Evolutionary conservation across 2,113 vertebrate genomes (phyloP).

Genomic region (Trogon melanurus): DNA sequence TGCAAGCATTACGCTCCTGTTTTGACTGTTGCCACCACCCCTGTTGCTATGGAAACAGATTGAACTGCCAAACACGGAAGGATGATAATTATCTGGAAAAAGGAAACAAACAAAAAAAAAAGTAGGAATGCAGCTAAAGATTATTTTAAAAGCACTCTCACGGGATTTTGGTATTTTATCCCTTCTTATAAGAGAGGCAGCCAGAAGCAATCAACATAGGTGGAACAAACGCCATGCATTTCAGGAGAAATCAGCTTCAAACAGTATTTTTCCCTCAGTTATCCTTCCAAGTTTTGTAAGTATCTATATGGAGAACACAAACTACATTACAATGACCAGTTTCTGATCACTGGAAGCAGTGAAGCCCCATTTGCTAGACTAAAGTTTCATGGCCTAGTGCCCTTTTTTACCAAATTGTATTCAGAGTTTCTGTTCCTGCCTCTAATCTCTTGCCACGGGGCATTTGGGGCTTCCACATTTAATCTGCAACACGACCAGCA

Average conservation of each 20-base stretch:
- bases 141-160: not conserved
- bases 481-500: fast-evolving
- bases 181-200: not conserved
- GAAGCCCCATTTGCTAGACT: not conserved
- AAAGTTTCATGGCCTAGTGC: not conserved
- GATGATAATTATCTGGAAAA: not conserved
- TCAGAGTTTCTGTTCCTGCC: not conserved
- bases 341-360: not conserved
- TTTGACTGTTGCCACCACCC: not conserved
- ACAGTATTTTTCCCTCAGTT: not conserved
- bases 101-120: too few species aligned
- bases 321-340: not conserved
- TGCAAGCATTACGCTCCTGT: not conserved
- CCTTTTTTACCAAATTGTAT: not conserved
- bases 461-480: not conserved
- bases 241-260: not conserved
- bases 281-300: not conserved
- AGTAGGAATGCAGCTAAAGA: not conserved
- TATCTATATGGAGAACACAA: not conserved
- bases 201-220: not conserved
- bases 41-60: constrained; percentile 18
- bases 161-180: not conserved
- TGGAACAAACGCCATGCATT: not conserved
- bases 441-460: fast-evolving
- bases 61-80: not conserved